Evolutionary conservation across 2,888 invertebrate species (phyloP), one percentile per base, ranked within the genome.

Genomic region (Litoditis marina): DNA sequence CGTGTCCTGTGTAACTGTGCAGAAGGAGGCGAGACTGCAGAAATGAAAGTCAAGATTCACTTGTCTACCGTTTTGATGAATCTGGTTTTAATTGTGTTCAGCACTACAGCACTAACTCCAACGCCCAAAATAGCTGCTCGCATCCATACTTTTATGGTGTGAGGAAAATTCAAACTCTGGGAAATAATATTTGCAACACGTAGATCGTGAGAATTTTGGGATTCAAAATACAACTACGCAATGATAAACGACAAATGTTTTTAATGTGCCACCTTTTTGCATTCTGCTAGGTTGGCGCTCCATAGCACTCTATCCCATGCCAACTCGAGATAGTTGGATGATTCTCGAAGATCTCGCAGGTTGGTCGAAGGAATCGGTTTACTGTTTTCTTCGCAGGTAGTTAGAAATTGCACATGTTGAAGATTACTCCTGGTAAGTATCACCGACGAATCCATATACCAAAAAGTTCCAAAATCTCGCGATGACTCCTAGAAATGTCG

Each of bases 401-500:
- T 25, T 2, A 49, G 22, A 13, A 16, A 19, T 6, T 16, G 13
- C 4, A 83, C 70, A 27, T 82, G 82, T 0, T 63, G 59, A n/a
- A 79, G 68, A 57, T 82, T 74, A 7, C 75, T 69, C 25, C 78
- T 76, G 19, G 78, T 69, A 2, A 82, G 60, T n/a, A 76, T 66
- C 0, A 80, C 71, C 16, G 77, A 76, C 6, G 81, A 72, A 56
- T 84, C 83, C 36, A 83, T 66, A 75, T 83, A 84, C 56, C 81
- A 78, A 25, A 83, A 77, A 55, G 82, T 78, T 16, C 81, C 81
- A 59, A 78, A 83, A 60, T 81, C 80, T 1, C 77, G 70, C 4
- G 83, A 60, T 0, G 82, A 81, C 46, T 79, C 77, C 83, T 22
- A 25, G 5, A 57, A 57, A 47, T 47, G 16, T 3, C 32, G 30